Base-by-base conservation (phyloP, 2,797 vertebrate genomes). In the Hoplostethus mediterraneus region DNA sequence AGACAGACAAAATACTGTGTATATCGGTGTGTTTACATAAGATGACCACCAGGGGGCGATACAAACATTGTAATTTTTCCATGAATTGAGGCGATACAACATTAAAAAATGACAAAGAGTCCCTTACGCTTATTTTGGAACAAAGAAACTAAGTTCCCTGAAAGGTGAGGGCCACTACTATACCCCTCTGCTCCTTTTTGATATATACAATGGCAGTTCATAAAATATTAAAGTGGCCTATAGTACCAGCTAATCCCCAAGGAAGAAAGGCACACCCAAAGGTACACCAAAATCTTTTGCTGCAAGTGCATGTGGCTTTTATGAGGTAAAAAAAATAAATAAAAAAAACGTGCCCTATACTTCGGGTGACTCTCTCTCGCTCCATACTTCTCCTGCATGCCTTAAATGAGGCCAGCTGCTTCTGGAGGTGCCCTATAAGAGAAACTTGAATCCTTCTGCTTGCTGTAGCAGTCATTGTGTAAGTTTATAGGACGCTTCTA, bases 31-130 rank as follows among this genome's bases (percentile, higher is more conserved):
- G 68, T 55, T 86, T 63, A 4, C 17, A 3, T 10, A 1, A 9
- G 25, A 25, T 54, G 0, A 3, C 86, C 90, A 91, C 67, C 62
- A 93, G 92, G 83, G 85, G 89, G 92, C 75, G 44, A 66, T 80
- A 54, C 25, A 30, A 67, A 59, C 73, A 21, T 53, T 8, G n/a
- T 25, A 47, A 11, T 63, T 68, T 51, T 21, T 33, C 6, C 10
- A 12, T 16, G 6, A 55, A 1, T 17, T 14, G 7, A 38, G 2
- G 12, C 5, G 0, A 38, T 8, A 4, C 28, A 30, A 3, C 33
- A 42, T 12, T 28, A 28, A 28, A 11, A 21, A 8, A 42, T 12
- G 10, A 48, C 14, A 6, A 30, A 14, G 5, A 33, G 28, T 16
- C 1, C 47, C 10, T 12, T 47, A 6, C 6, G 9, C n/a, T 49